A percentile compares a stretch with the other conserved stretches of the same genome.
These are phyloP conservation scores for Nymphalis c-album DNA, from an alignment of 2,888 invertebrate genomes.

Conservation along the genomic window DNA sequence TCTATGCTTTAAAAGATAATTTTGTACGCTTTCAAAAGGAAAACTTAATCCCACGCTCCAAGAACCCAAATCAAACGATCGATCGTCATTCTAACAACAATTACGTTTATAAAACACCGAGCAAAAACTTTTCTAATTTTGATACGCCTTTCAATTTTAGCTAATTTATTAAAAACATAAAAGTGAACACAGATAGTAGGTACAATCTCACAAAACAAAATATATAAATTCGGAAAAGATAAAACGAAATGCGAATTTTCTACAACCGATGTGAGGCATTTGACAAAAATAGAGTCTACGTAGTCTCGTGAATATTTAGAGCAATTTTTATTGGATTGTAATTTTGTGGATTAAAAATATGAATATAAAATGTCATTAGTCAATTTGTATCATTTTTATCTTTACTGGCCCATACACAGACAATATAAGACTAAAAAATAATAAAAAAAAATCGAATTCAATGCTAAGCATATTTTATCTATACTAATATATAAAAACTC, in stretches of 20 bases:
- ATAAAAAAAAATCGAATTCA: too few relatives aligned
- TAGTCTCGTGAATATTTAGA: neutral
- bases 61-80: constrained; percentile 15
- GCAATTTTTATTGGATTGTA: neutral
- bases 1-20: constrained; percentile 12
- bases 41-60: constrained; percentile 26
- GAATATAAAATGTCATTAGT: neutral
- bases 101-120: constrained; percentile 10
- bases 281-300: too few relatives aligned
- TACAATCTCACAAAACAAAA: too few relatives aligned
- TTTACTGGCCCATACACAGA: too few relatives aligned
- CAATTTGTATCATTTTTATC: too few relatives aligned
- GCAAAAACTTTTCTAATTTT: constrained; percentile 19
- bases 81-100: constrained; percentile 20
- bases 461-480: too few relatives aligned
- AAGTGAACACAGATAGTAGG: neutral
- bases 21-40: constrained; percentile 20
- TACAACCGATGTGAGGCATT: too few relatives aligned
- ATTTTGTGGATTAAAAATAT: neutral
- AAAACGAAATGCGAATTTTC: too few relatives aligned
- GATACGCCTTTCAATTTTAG: neutral
- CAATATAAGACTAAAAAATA: too few relatives aligned
- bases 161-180: constrained; percentile 9
- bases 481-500: too few relatives aligned
- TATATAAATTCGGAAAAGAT: too few relatives aligned